Base-by-base conservation (phyloP, 92 coral and sea anemone genomes). In the Actinernus sp. region DNA sequence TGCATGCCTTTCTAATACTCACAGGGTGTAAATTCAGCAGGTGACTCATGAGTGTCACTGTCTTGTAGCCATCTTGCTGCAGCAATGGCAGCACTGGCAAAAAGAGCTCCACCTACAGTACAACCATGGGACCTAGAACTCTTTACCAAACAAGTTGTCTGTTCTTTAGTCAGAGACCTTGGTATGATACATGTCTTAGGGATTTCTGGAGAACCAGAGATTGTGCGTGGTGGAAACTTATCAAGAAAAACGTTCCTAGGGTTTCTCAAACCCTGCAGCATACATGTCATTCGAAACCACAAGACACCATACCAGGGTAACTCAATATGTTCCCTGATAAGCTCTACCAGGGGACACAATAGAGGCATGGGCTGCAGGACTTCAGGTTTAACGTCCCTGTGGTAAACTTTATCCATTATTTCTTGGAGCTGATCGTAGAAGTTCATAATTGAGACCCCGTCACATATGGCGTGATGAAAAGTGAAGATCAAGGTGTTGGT, bases 281-380 rank as follows among this genome's bases (percentile, higher is more conserved):
- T n/a, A n/a, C n/a, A n/a, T n/a, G n/a, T n/a, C n/a, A n/a, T n/a
- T n/a, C n/a, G n/a, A n/a, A 12, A 45, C n/a, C n/a, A n/a, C 52
- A 45, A 45, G 52, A 23, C 52, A 45, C 52, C 8, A 45, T 45
- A 71, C 73, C 66, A 46, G 68, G n/a, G 53, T 4, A 58, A 59
- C n/a, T 63, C 50, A 8, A 56, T 38, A 36, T 55, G 52, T 0
- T 49, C 45, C 31, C 55, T 31, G 4, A 62, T 5, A 13, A 79
- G 55, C 1, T 71, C 73, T 1, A 51, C 56, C 26, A 70, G 5
- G 4, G 86, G 61, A 3, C 62, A 66, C 23, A 71, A 47, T 13
- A 79, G 28, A 26, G 79, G 80, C 25, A 71, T 8, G 18, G 8
- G 5, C 8, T 8, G 11, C 4, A 4, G 52, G 18, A 18, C 6